These are phyloP conservation scores for Phyllotreta cruciferae DNA, from an alignment of 2,888 invertebrate species.

Conservation along the genomic window DNA sequence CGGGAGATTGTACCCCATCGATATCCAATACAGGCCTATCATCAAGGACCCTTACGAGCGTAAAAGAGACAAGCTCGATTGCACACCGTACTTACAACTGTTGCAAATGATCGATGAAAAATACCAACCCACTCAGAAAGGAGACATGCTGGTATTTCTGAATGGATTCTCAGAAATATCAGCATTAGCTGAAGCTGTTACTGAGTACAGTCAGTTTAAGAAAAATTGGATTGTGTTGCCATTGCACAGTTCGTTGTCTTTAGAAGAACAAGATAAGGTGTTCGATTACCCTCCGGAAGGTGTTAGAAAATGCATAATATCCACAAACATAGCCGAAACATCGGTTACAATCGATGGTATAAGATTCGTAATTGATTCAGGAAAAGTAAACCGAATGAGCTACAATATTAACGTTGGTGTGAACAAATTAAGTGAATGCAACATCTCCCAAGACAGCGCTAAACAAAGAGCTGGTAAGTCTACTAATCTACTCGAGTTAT, in stretches of 20 bases:
- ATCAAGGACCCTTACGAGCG: constrained; percentile 66
- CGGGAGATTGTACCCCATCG: constrained; percentile 92
- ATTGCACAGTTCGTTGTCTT: constrained; percentile 89
- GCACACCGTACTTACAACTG: constrained; percentile 90
- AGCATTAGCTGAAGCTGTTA: constrained; percentile 83
- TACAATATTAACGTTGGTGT: constrained; percentile 91
- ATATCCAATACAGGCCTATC: constrained; percentile 83
- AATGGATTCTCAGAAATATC: constrained; percentile 92
- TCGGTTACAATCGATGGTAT: constrained; percentile 98
- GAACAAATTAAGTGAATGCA: constrained; percentile 91
- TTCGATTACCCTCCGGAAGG: constrained; percentile 96
- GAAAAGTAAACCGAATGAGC: constrained; percentile 93
- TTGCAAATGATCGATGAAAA: constrained; percentile 91
- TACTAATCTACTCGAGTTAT: background rate
- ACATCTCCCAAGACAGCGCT: constrained; percentile 85
- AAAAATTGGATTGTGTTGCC: constrained; percentile 93
- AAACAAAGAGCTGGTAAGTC: constrained; percentile 81
- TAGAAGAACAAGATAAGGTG: constrained; percentile 91
- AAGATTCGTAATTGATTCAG: constrained; percentile 95
- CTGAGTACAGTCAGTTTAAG: constrained; percentile 77
- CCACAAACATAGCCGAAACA: constrained; percentile 98
- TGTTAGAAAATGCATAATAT: constrained; percentile 93
- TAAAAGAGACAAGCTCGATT: constrained; percentile 81
- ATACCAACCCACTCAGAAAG: constrained; percentile 71
- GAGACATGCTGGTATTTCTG: constrained; percentile 93